Evolutionary conservation across 2,888 invertebrate genomes (phyloP).

Genomic region (Cecidostiba fungosa): DNA sequence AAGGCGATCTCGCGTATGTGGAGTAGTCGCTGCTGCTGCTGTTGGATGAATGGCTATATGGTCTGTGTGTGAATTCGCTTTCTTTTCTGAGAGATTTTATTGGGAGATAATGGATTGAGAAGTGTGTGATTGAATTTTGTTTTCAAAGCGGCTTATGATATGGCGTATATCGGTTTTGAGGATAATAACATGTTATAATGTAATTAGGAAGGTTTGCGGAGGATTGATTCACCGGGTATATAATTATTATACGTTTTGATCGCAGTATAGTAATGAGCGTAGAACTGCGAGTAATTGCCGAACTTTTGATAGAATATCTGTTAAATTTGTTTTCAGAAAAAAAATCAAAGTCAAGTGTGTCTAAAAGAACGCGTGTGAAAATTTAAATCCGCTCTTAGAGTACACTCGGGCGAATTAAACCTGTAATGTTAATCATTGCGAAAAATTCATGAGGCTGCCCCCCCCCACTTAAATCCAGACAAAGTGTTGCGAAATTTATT

Average conservation of each 20-base stretch:
- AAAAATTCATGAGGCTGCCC: neutral
- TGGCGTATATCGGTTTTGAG: neutral
- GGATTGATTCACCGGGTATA: neutral
- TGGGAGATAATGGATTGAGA: neutral
- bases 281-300: no score
- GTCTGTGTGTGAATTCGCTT: neutral
- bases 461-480: neutral
- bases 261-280: no score
- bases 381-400: neutral
- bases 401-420: neutral
- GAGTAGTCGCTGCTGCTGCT: neutral
- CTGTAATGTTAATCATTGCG: neutral
- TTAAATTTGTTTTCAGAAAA: no score
- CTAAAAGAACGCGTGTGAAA: neutral
- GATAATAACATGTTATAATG: neutral
- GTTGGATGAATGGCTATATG: neutral
- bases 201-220: neutral
- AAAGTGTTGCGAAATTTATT: constrained; percentile 12
- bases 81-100: neutral
- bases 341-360: no score
- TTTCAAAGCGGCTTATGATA: neutral
- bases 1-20: neutral
- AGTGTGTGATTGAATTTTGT: neutral
- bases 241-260: no score
- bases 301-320: no score